phyloP scores from a whole-genome alignment of 2,113 vertebrate genomes.

The Microcebus jonahi region DNA sequence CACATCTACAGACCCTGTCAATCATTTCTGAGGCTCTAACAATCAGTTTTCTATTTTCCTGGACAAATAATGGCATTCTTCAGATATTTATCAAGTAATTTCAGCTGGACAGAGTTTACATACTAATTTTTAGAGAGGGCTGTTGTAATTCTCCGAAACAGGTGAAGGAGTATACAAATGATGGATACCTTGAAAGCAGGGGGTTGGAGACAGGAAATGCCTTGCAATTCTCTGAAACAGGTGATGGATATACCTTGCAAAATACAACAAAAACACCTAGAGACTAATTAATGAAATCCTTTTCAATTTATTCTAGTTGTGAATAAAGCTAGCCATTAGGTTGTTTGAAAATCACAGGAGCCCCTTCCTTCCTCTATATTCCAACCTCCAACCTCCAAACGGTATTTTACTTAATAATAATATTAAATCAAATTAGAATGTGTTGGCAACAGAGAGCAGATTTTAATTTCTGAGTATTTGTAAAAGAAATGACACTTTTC shows the following conservation, averaged over 20 bases:
- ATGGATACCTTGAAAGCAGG: conserved; percentile 30
- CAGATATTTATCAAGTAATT: conserved; percentile 86
- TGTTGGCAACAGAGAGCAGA: not conserved
- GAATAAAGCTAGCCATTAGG: not conserved
- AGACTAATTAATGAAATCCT: conserved; percentile 71
- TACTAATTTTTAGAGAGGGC: conserved; percentile 64
- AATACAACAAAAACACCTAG: conserved; percentile 56
- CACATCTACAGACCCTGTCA: conserved; percentile 67
- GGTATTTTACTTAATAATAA: not conserved
- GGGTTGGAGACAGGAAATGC: not conserved
- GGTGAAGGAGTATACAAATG: not conserved
- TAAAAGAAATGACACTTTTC: not conserved
- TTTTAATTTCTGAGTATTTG: conserved; percentile 60
- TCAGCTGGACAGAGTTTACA: conserved; percentile 72
- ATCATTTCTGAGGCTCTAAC: conserved; percentile 74
- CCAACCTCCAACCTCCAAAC: not conserved
- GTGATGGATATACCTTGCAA: conserved; percentile 40
- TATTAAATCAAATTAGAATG: conserved; percentile 52
- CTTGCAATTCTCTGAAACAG: conserved; percentile 15
- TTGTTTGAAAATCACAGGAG: not conserved
- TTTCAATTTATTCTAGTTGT: conserved; percentile 42
- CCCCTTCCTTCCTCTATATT: not conserved
- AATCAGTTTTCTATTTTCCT: conserved; percentile 80
- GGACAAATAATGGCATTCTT: conserved; percentile 79
- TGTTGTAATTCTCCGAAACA: conserved; percentile 45